These are phyloP conservation scores for Hoplodrina ambigua DNA, from an alignment of 2,888 invertebrate species.

Conservation along the genomic window DNA sequence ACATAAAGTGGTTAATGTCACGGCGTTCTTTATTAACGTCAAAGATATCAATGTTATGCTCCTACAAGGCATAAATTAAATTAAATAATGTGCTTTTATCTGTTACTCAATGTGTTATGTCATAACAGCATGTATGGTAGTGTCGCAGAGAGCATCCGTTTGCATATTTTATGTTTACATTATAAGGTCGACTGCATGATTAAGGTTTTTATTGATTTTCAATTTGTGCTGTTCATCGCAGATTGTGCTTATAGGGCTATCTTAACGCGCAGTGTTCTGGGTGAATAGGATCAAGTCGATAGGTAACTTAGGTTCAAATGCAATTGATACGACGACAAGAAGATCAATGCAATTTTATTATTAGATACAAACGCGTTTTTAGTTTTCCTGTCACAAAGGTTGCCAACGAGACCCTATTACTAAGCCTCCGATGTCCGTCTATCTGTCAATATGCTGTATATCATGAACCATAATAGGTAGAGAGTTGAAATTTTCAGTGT, in stretches of 20 bases:
- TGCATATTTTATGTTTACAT: conserved; percentile 24
- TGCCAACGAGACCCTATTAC: too few species aligned
- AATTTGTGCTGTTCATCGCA: background rate
- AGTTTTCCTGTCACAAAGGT: too few species aligned
- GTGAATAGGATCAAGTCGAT: background rate
- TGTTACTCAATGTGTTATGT: conserved; percentile 69
- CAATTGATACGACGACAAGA: too few species aligned
- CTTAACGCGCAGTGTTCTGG: background rate
- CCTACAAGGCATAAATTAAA: conserved; percentile 62
- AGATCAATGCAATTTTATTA: too few species aligned
- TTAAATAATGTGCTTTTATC: conserved; percentile 66
- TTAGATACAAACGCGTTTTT: too few species aligned
- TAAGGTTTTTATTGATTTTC: conserved; percentile 35
- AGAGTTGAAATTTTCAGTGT: too few species aligned
- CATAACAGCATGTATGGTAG: conserved; percentile 58
- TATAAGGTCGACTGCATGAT: conserved; percentile 17
- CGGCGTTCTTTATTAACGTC: conserved; percentile 46
- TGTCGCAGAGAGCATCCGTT: conserved; percentile 46
- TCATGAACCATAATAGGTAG: too few species aligned
- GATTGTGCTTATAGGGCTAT: background rate
- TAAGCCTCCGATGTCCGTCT: too few species aligned
- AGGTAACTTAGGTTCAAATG: too few species aligned
- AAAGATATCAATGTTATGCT: conserved; percentile 63
- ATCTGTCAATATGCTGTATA: too few species aligned
- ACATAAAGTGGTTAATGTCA: conserved; percentile 72